Evolutionary conservation across 2,113 vertebrate species (phyloP).

Genomic region (Melanotaenia duboulayi): DNA sequence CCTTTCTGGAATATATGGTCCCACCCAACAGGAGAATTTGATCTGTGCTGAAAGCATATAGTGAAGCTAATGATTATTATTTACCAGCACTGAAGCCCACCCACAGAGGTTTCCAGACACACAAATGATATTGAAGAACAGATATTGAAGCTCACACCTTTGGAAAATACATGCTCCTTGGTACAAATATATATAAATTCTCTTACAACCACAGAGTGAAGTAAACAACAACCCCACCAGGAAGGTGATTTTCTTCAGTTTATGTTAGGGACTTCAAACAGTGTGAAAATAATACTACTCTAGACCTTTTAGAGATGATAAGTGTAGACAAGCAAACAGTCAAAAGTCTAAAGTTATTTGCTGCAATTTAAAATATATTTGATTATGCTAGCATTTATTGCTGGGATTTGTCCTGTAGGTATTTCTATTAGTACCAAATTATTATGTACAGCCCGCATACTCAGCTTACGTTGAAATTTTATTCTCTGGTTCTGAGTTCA

Average conservation of each 20-base stretch:
- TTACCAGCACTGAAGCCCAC: conserved; percentile 39
- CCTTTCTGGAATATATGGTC: conserved; percentile 19
- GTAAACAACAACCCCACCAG: conserved; percentile 22
- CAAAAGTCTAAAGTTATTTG: not conserved
- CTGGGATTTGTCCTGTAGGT: conserved; percentile 14
- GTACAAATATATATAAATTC: not conserved
- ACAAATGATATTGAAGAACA: conserved; percentile 14
- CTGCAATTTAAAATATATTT: conserved; percentile 32
- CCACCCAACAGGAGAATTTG: conserved; percentile 42
- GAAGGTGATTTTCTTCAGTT: conserved; percentile 27
- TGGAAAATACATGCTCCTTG: conserved; percentile 9
- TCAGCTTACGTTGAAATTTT: not conserved
- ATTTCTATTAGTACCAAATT: not conserved
- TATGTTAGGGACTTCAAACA: conserved; percentile 17
- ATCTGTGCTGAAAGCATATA: conserved; percentile 70
- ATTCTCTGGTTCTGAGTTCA: conserved; percentile 3
- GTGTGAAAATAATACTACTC: too few species aligned
- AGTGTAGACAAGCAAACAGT: too few species aligned
- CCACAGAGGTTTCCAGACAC: conserved; percentile 15
- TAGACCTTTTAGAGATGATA: too few species aligned
- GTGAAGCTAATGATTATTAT: conserved; percentile 68
- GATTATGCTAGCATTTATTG: conserved; percentile 16
- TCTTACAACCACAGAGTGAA: not conserved
- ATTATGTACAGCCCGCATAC: conserved; percentile 3
- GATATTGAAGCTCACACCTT: conserved; percentile 6